These are phyloP conservation scores for Megaustenia siamemsis DNA, from an alignment of 2,888 invertebrate genomes.

Conservation along the genomic window DNA sequence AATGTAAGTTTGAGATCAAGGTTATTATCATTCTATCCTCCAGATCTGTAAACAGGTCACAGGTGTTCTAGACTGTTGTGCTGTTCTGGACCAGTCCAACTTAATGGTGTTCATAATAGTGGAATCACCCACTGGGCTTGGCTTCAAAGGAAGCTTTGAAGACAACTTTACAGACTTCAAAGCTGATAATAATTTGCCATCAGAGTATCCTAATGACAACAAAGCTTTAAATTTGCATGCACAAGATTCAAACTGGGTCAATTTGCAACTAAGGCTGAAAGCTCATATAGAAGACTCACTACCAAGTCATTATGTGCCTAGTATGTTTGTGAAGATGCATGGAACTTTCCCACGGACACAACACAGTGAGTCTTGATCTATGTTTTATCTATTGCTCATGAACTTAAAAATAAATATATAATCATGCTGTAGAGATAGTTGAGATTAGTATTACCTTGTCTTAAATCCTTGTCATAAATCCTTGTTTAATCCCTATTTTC, in stretches of 20 bases:
- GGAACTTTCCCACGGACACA: conserved; percentile 73
- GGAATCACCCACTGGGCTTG: not conserved
- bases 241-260: not conserved
- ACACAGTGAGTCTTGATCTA: conserved; percentile 78
- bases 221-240: not conserved
- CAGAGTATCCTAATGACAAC: not conserved
- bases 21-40: not conserved
- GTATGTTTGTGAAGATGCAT: conserved; percentile 64
- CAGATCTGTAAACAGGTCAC: conserved; percentile 54
- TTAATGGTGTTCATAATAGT: conserved; percentile 55
- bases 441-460: too few species aligned
- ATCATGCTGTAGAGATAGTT: too few species aligned
- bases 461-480: too few species aligned
- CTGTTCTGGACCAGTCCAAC: conserved; percentile 43
- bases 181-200: not conserved
- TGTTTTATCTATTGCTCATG: too few species aligned
- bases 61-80: conserved; percentile 56
- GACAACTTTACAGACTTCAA: not conserved
- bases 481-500: too few species aligned
- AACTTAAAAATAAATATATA: too few species aligned
- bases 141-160: not conserved
- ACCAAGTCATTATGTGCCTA: conserved; percentile 72
- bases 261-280: conserved; percentile 22
- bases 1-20: not conserved
- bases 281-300: conserved; percentile 56